These are phyloP conservation scores for Pluvialis apricaria DNA, from an alignment of 2,113 vertebrate species.

Conservation along the genomic window DNA sequence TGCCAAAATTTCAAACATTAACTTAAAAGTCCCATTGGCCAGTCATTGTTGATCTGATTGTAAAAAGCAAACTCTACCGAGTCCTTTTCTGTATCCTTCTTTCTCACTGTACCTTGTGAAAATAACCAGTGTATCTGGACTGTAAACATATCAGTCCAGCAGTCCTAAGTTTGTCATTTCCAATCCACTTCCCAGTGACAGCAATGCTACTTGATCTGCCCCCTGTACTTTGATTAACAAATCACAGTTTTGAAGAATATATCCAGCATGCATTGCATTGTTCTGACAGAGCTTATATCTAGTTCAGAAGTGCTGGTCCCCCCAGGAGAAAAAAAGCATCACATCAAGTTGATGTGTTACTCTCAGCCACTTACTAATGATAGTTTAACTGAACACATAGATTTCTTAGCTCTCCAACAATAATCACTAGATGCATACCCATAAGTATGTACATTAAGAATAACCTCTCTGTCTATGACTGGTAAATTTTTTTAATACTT, in stretches of 20 bases:
- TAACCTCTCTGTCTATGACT: background rate
- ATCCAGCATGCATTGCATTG: background rate
- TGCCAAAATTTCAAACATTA: background rate
- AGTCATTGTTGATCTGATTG: background rate
- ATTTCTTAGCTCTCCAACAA: background rate
- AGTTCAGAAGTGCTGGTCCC: background rate
- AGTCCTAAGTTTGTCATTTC: conserved; percentile 28
- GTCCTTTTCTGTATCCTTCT: background rate
- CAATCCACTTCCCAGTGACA: conserved; percentile 24
- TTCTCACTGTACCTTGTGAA: background rate
- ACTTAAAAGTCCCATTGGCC: background rate
- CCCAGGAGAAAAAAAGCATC: background rate
- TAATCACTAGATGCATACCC: background rate
- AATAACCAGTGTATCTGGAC: background rate
- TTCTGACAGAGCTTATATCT: background rate
- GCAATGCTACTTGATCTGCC: background rate
- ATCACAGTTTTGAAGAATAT: conserved; percentile 6
- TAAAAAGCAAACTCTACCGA: background rate
- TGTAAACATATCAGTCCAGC: background rate
- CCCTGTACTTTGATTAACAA: conserved; percentile 9
- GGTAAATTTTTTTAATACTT: background rate
- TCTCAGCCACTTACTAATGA: background rate
- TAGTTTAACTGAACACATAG: background rate
- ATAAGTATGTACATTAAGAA: background rate
- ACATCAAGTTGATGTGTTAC: background rate